Conservation (phyloP, 2,113 vertebrate species). For the Nicator chloris region DNA sequence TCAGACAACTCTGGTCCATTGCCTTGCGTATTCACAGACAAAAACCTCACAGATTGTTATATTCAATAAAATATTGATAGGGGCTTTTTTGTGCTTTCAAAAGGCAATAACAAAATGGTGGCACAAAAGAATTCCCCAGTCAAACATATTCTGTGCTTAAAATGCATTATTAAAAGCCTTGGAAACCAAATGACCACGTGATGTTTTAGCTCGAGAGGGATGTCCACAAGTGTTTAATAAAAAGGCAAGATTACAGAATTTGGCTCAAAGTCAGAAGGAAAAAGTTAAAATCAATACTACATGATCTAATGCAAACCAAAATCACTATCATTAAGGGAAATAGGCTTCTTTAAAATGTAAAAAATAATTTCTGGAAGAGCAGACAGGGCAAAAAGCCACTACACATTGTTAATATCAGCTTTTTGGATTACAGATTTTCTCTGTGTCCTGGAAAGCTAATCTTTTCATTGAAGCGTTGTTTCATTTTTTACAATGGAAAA, state of each 20-base stretch:
- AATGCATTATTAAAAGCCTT: neutral
- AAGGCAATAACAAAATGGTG: constrained; percentile 8
- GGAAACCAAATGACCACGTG: neutral
- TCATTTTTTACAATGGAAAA: neutral
- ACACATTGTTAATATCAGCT: neutral
- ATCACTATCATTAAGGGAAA: neutral
- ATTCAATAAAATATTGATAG: constrained; percentile 46
- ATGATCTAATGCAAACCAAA: neutral
- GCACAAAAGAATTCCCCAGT: neutral
- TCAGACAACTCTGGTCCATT: neutral
- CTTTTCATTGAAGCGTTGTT: neutral
- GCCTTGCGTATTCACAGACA: neutral
- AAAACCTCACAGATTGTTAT: neutral
- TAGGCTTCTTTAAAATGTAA: neutral
- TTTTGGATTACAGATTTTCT: neutral
- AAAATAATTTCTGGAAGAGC: neutral
- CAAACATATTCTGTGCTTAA: neutral
- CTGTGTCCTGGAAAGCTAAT: neutral
- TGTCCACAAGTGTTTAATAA: neutral
- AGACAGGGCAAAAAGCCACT: neutral
- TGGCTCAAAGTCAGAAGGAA: neutral
- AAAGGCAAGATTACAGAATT: neutral
- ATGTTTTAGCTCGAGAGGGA: neutral
- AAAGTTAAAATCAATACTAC: neutral
- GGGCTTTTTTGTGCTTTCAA: neutral